phyloP scores from a whole-genome alignment of 2,888 invertebrate species.

The Polyommatus iphigenia region DNA sequence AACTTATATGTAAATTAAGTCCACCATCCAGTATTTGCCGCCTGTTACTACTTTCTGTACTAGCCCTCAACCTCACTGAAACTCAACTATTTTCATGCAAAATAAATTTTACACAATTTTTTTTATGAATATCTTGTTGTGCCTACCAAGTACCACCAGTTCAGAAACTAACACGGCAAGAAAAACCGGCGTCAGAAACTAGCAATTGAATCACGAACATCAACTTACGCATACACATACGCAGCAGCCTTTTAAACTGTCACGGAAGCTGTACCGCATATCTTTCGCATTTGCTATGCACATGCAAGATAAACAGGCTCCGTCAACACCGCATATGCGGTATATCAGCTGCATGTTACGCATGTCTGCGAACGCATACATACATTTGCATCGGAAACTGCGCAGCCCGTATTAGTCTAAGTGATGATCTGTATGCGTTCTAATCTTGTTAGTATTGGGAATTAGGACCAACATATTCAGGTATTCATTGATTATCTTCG shows the following conservation, averaged over 20 bases:
- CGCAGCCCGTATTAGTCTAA: constrained; percentile 14
- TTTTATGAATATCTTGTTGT: too few species aligned
- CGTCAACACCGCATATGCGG: neutral
- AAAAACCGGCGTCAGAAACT: too few species aligned
- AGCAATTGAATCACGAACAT: neutral
- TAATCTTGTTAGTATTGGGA: neutral
- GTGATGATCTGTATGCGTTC: neutral
- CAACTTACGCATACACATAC: neutral
- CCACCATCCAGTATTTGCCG: too few species aligned
- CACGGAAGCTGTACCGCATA: neutral
- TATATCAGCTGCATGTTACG: neutral
- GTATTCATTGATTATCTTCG: neutral
- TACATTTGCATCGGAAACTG: constrained; percentile 23
- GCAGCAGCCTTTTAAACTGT: neutral
- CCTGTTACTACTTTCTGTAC: too few species aligned
- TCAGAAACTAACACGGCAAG: too few species aligned
- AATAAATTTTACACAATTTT: too few species aligned
- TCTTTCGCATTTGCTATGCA: neutral
- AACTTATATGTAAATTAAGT: too few species aligned
- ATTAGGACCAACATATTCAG: neutral
- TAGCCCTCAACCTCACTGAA: too few species aligned
- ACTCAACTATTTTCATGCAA: too few species aligned
- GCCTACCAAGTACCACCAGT: too few species aligned
- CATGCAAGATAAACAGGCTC: neutral
- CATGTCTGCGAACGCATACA: constrained; percentile 18